These are phyloP conservation scores for Narcine bancroftii DNA, from an alignment of 2,113 vertebrate species.

Conservation along the genomic window DNA sequence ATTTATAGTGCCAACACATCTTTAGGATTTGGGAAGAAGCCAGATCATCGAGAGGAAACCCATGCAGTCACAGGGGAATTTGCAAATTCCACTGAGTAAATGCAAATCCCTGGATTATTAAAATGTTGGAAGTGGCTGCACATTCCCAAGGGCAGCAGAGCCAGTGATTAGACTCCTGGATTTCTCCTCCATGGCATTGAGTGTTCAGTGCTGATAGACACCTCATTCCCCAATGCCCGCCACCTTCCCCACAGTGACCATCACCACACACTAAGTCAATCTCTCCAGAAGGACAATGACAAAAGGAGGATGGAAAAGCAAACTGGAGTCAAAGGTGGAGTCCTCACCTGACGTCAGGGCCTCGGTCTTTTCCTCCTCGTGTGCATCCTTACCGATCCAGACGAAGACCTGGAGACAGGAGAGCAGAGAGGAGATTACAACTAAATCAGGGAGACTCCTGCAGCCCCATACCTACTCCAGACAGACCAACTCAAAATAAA, in stretches of 20 bases:
- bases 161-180: not conserved
- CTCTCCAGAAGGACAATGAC: too few species aligned
- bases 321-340: too few species aligned
- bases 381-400: slow-evolving; percentile 91
- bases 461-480: not conserved
- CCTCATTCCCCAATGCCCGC: not conserved
- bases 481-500: not conserved
- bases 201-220: not conserved
- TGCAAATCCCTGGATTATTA: not conserved
- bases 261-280: not conserved
- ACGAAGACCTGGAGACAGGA: slow-evolving; percentile 72
- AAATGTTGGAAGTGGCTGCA: not conserved
- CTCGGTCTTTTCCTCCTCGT: slow-evolving; percentile 88
- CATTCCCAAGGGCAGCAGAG: not conserved
- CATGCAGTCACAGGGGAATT: too few species aligned
- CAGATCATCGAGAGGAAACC: too few species aligned
- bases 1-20: too few species aligned
- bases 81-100: not conserved
- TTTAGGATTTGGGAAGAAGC: too few species aligned
- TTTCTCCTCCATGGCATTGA: not conserved
- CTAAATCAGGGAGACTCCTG: too few species aligned
- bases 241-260: not conserved
- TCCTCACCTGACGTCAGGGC: slow-evolving; percentile 75
- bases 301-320: not conserved
- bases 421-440: not conserved